phyloP scores from a whole-genome alignment of 2,113 vertebrate species.

The Phalacrocorax aristotelis region DNA sequence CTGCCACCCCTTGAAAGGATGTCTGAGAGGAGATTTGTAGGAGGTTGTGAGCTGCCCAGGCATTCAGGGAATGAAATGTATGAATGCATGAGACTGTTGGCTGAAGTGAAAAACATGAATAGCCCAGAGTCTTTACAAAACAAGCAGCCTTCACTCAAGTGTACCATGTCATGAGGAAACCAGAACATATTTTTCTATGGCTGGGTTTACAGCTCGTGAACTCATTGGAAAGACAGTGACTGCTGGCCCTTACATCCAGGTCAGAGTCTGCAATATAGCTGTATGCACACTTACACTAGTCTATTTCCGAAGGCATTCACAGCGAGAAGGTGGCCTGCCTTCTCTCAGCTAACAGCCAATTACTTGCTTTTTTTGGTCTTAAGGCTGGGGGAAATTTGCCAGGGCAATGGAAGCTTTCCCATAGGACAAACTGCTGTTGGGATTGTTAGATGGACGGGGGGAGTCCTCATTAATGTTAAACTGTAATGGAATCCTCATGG shows the following conservation, averaged over 20 bases:
- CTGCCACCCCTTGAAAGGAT: not conserved
- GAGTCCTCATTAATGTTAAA: not conserved
- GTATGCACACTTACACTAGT: not conserved
- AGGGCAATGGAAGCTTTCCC: accelerated
- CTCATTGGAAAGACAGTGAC: not conserved
- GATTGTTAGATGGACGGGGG: not conserved
- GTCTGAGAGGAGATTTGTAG: not conserved
- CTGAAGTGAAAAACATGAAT: constrained; percentile 1
- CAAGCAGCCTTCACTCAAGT: not conserved
- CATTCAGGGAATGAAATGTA: not conserved
- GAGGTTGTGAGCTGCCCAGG: not conserved
- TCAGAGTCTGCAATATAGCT: not conserved
- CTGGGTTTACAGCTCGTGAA: not conserved
- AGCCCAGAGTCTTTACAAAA: not conserved
- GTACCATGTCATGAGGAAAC: not conserved
- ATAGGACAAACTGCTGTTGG: not conserved
- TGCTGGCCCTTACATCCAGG: not conserved
- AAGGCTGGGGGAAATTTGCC: not conserved
- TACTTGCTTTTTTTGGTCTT: not conserved
- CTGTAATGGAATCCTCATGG: not conserved
- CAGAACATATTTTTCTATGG: not conserved
- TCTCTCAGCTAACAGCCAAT: not conserved
- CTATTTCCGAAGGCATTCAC: not conserved
- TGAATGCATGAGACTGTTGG: not conserved
- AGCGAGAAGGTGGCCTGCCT: not conserved